Evolutionary conservation across 2,797 vertebrate genomes (phyloP).

Genomic region (Sebastes paucispinis): DNA sequence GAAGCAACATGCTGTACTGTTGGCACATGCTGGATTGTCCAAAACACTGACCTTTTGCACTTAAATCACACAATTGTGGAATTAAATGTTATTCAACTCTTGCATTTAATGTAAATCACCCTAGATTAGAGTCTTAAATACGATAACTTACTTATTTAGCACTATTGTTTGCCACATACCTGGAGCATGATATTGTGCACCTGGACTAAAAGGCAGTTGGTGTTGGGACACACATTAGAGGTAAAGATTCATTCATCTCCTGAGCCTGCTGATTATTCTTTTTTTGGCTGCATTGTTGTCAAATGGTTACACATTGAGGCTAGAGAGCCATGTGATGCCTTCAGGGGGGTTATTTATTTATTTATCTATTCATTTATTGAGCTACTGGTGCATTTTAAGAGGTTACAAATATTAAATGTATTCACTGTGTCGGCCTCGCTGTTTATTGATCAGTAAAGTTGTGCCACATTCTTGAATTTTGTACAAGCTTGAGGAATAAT

Average conservation of each 20-base stretch:
- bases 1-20: background rate
- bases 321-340: conserved; percentile 26
- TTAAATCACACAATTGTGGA: conserved; percentile 8
- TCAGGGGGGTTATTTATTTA: conserved; percentile 19
- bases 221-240: background rate
- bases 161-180: background rate
- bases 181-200: background rate
- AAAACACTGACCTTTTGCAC: conserved; percentile 17
- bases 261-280: background rate
- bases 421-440: conserved; percentile 43
- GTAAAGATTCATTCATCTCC: conserved; percentile 19
- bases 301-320: conserved; percentile 31
- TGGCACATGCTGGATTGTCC: background rate
- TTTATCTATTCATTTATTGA: conserved; percentile 11
- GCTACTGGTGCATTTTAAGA: conserved; percentile 54
- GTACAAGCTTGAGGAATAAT: conserved; percentile 26
- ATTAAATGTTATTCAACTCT: background rate
- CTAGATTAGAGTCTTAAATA: background rate
- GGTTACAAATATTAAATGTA: conserved; percentile 41
- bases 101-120: background rate
- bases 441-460: conserved; percentile 55
- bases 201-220: background rate
- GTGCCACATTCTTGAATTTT: conserved; percentile 30
- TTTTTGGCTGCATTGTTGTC: conserved; percentile 38
- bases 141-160: background rate